These are phyloP conservation scores for Bombus haemorrhoidalis DNA, from an alignment of 1,140 invertebrate genomes.

Conservation along the genomic window DNA sequence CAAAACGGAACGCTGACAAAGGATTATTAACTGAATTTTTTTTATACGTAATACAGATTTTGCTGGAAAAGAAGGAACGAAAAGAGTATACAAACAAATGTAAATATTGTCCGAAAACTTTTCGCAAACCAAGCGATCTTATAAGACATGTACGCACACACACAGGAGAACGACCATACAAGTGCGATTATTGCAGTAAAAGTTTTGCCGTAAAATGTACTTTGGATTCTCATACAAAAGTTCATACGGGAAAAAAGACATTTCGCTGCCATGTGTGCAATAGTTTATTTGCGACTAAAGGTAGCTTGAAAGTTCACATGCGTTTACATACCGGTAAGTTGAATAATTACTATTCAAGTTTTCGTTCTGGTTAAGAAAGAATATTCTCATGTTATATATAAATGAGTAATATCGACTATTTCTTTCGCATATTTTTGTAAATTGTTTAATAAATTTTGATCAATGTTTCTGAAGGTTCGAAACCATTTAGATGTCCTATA, in stretches of 20 bases:
- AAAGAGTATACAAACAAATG: conserved; percentile 83
- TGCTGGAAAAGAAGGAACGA: conserved; percentile 55
- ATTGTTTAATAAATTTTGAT: neutral
- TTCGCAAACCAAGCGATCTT: conserved; percentile 83
- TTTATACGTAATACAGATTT: neutral
- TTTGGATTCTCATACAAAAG: conserved; percentile 84
- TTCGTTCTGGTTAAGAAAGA: neutral
- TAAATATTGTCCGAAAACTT: conserved; percentile 83
- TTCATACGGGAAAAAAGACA: conserved; percentile 84
- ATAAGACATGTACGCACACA: conserved; percentile 84
- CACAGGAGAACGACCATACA: conserved; percentile 87
- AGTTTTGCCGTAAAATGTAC: conserved; percentile 88
- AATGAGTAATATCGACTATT: no score
- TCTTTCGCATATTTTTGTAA: neutral
- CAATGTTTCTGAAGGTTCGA: conserved; percentile 81
- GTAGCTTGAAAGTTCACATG: conserved; percentile 89
- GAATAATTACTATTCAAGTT: neutral
- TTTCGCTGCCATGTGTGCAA: conserved; percentile 85
- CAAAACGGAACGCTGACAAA: no score
- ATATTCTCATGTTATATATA: neutral
- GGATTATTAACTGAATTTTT: neutral
- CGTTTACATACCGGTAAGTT: conserved; percentile 85
- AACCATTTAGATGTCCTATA: conserved; percentile 86
- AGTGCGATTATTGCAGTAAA: conserved; percentile 86
- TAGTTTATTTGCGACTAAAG: conserved; percentile 85